Evolutionary conservation across 2,888 invertebrate genomes (phyloP), one percentile per base, ranked within the genome.

Genomic region (Philaethria dido): DNA sequence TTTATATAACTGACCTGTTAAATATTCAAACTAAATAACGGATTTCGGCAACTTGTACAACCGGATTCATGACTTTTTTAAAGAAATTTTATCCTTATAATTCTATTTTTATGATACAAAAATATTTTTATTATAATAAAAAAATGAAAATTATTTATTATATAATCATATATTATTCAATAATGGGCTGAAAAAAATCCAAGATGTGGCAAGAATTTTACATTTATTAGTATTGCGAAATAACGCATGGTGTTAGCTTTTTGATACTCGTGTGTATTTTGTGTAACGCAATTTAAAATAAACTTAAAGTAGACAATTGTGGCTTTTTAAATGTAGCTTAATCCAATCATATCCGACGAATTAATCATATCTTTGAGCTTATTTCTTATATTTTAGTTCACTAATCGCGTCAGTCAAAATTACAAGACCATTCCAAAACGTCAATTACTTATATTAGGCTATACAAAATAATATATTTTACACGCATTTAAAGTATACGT

Each of bases 401-500:
- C 14, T 47, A 64, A 44, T 29, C 52, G 61, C 33, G 73, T 75
- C 72, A 78, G 81, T 82, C 77, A 77, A 78, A 77, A 79, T 67
- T 68, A 62, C 48, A 79, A 78, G 85, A 88, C 87, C 86, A 87
- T 82, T 80, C 78, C 79, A 78, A 79, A 79, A 81, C 48, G 91
- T 90, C 91, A 90, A 90, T 90, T 89, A 86, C 80, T 78, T 79
- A 81, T 78, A 82, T 81, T 85, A 87, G 78, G 79, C 80, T 86
- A 81, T 79, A 79, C 76, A 77, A 78, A 44, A 65, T 75, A 77
- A 77, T 68, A 74, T 79, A 74, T 77, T 79, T 79, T 79, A 73
- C 70, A 72, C 77, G 80, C 76, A 81, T 77, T 77, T 76, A 75
- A 77, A 74, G 73, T 75, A 75, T 77, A 75, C 75, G 74, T 75